Evolutionary conservation across 1,140 invertebrate genomes (phyloP).

Genomic region (Periplaneta americana): DNA sequence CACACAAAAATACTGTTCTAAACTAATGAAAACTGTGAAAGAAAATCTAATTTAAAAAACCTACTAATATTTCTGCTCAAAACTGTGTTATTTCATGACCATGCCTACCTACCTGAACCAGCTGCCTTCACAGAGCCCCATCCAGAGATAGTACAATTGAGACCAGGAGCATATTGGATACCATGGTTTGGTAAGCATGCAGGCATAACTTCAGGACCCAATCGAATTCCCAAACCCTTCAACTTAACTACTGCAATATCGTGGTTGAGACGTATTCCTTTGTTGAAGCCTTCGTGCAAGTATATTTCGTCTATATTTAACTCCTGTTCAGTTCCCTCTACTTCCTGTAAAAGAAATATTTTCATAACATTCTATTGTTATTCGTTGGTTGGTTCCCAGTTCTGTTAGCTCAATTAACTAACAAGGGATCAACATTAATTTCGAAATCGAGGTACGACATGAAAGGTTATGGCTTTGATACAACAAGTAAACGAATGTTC

Average conservation of each 20-base stretch:
- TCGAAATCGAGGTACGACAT: too few species aligned
- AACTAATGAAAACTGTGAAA: too few species aligned
- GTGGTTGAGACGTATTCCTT: conserved; percentile 61
- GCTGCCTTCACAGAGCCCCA: conserved; percentile 64
- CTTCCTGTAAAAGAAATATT: conserved; percentile 34
- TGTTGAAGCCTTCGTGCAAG: conserved; percentile 57
- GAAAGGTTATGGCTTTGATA: too few species aligned
- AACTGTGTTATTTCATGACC: not conserved
- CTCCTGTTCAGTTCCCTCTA: conserved; percentile 59
- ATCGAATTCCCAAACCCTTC: conserved; percentile 53
- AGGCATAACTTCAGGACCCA: conserved; percentile 64
- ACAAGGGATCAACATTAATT: too few species aligned
- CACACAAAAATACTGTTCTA: too few species aligned
- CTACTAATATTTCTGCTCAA: too few species aligned
- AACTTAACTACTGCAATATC: conserved; percentile 68
- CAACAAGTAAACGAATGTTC: too few species aligned
- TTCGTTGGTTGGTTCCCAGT: too few species aligned
- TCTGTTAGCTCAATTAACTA: too few species aligned
- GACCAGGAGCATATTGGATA: conserved; percentile 43
- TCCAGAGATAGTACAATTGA: conserved; percentile 72
- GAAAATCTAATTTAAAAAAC: too few species aligned
- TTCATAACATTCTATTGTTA: too few species aligned
- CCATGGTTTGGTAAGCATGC: conserved; percentile 61
- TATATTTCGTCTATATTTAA: conserved; percentile 62
- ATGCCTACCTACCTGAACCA: conserved; percentile 40